Base-by-base conservation (phyloP, 2,797 vertebrate genomes). In the Cuniculus paca region DNA sequence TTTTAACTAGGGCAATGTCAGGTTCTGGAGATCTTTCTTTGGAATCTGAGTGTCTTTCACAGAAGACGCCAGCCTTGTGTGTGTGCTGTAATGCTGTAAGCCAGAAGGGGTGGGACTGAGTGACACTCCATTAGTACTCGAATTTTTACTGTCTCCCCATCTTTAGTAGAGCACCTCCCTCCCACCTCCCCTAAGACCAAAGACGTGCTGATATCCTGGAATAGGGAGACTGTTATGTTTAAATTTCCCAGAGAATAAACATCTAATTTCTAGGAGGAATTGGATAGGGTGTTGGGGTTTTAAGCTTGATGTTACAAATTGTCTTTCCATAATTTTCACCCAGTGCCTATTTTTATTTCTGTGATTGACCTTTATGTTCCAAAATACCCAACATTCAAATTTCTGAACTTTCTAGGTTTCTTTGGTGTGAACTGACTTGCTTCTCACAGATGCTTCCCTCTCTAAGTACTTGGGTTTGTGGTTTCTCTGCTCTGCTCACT, bases 31-130 rank as follows among this genome's bases (percentile, higher is more conserved):
- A 24, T 42, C 56, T 75, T 83, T 91, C 61, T 77, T 34, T 48
- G 65, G 74, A 83, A 79, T 94, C 72, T 42, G 42, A 22, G 31
- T 80, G 94, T 92, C 48, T 94, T 88, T 72, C 19, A 34, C 36
- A 81, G 77, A 68, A 74, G 56, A n/a, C 12, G 63, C 54, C 36
- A 28, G 12, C 60, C 52, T 85, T 77, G 56, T 56, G 6, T 34
- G 12, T 54, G n/a, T 60, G 20, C 34, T 39, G 1, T 14, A 42
- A 8, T 81, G 74, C n/a, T 78, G 60, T 68, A 90, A 80, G 11
- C 60, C 31, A 56, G 68, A 52, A 24, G 70, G 19, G 58, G 63
- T 79, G 14, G 54, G 31, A 24, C n/a, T 5, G 12, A 80, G 34
- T 16, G 34, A 83, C 22, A 48, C 26, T 48, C 14, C 7, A 9